Conservation (phyloP, 2,888 invertebrate species). For the Thysanoteuthis rhombus region DNA sequence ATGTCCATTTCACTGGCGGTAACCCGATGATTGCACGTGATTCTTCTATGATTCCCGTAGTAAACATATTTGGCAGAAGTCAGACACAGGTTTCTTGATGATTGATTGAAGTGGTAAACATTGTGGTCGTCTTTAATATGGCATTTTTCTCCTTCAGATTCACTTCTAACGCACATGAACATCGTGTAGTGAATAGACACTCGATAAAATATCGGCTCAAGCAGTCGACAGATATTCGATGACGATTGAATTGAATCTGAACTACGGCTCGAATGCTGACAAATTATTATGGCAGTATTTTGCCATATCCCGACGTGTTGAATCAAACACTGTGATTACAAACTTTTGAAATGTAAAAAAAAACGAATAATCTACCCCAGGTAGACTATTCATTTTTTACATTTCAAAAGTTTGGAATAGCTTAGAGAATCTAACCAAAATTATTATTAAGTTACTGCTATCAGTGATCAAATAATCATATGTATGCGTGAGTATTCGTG, state of each 20-base stretch:
- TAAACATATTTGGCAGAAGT: background rate
- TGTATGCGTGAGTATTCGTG: too few relatives aligned
- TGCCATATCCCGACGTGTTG: too few relatives aligned
- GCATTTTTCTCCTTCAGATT: background rate
- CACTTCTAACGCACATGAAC: background rate
- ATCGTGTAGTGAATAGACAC: background rate
- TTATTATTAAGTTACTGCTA: too few relatives aligned
- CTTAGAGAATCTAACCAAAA: too few relatives aligned
- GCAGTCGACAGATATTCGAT: background rate
- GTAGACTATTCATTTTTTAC: too few relatives aligned
- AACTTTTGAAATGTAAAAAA: too few relatives aligned
- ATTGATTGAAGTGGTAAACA: background rate
- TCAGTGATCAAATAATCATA: too few relatives aligned
- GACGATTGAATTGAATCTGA: background rate
- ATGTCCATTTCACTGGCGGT: background rate
- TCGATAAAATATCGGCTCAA: background rate
- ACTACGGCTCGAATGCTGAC: too few relatives aligned
- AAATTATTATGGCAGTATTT: too few relatives aligned
- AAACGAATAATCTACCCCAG: too few relatives aligned
- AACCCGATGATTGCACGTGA: background rate
- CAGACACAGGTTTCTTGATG: background rate
- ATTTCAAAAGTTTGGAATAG: too few relatives aligned
- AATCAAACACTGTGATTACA: too few relatives aligned
- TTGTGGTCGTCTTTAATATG: background rate
- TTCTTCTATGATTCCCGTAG: background rate